Evolutionary conservation across 2,797 vertebrate species (phyloP), one percentile per base, ranked within the genome.

Genomic region (Takifugu ocellatus): DNA sequence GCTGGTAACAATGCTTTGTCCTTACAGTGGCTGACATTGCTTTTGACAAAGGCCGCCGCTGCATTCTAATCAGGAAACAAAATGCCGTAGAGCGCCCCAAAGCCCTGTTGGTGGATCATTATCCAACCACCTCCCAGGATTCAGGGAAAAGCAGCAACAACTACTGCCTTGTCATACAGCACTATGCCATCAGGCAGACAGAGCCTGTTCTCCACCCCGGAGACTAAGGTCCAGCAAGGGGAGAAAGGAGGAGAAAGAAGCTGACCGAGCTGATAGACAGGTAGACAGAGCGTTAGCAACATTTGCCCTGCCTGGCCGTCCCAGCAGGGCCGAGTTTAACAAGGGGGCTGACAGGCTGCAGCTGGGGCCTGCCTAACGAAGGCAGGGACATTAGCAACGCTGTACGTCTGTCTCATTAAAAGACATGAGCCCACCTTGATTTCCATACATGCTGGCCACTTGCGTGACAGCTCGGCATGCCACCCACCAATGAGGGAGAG

Each of bases 351-450:
- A 97, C 96, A 98, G 93, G 90, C 93, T 87, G 91, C 96, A 98
- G 94, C 96, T 97, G 94, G 93, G 92, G 85, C 91, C 93, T 92
- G 89, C 92, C 91, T 96, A 93, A 94, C 93, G 89, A 92, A 93
- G 93, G 93, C 90, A 83, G 85, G 79, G 77, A 94, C 92, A 96
- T 98, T 97, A 98, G 94, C 94, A 94, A 91, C 91, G 93, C 93
- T 92, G 92, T 94, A 89, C 93, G 93, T 95, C 95, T 93, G 94
- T 96, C 97, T 98, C 96, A 98, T 99, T 98, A 98, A 94, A 94
- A 94, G 94, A 92, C 94, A 93, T 94, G 93, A 95, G 93, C 94
- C 93, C 94, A 96, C 94, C 94, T 97, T 96, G 92, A 94, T 96
- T 93, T 92, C 77, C 89, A 90, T 88, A 89, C 92, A 87, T 87